A percentile compares a stretch with the other conserved stretches of the same genome.
phyloP scores from a whole-genome alignment of 2,113 vertebrate genomes.

The Oophaga pumilio region DNA sequence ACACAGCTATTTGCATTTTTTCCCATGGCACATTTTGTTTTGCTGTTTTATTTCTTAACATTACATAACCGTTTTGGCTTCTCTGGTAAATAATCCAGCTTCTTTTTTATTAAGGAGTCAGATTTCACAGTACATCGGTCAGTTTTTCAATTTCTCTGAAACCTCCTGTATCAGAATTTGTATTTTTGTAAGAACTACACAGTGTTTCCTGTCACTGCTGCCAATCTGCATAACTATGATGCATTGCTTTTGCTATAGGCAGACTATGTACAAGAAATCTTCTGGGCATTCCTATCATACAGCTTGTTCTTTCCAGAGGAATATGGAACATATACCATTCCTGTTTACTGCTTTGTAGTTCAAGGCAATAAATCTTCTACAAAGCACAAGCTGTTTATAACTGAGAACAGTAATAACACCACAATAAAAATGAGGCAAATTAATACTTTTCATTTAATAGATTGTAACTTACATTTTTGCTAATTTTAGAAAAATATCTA shows the following conservation, averaged over 20 bases:
- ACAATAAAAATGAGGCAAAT: neutral
- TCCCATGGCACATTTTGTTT: neutral
- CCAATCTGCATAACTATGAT: constrained; percentile 45
- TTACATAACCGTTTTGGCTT: neutral
- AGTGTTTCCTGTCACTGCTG: constrained; percentile 34
- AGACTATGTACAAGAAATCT: constrained; percentile 16
- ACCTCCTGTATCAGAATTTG: constrained; percentile 10
- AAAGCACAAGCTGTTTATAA: neutral
- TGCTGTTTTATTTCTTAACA: neutral
- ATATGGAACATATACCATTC: constrained; percentile 8
- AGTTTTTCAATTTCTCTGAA: constrained; percentile 6
- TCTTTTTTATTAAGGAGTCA: neutral
- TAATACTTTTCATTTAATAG: neutral
- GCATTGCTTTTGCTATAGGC: constrained; percentile 11
- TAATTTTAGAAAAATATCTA: too few species aligned
- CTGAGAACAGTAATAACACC: neutral
- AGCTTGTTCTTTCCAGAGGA: neutral
- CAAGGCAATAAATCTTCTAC: neutral
- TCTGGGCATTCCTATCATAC: constrained; percentile 20
- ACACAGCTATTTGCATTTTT: too few species aligned
- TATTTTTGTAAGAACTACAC: constrained; percentile 17
- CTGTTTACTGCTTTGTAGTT: neutral
- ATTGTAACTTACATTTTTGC: too few species aligned
- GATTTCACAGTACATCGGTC: constrained; percentile 5
- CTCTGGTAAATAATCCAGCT: neutral